Evolutionary conservation across 2,113 vertebrate species (phyloP).

Genomic region (Miniopterus natalensis): DNA sequence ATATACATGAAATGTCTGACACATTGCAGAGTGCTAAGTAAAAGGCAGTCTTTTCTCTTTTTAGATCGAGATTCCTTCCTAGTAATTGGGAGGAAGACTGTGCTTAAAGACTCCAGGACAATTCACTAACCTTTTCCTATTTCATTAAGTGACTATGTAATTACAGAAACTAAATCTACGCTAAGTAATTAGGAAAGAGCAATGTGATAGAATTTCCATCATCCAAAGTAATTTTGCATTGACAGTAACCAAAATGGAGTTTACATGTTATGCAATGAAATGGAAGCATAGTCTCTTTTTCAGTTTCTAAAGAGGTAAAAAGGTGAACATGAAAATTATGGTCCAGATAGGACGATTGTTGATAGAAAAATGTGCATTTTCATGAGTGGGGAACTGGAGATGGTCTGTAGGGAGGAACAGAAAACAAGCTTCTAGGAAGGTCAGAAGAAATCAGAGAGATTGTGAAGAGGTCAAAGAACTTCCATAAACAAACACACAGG

Average conservation of each 20-base stretch:
- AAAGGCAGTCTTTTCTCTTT: background rate
- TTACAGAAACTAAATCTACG: background rate
- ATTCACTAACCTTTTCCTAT: background rate
- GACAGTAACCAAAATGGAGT: background rate
- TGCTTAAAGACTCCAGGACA: background rate
- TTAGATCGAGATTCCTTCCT: background rate
- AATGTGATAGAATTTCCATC: background rate
- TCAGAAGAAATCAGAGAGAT: background rate
- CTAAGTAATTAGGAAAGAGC: constrained; percentile 1
- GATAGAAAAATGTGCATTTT: background rate
- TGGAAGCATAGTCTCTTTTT: background rate
- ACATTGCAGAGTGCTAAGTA: background rate
- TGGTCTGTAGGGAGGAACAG: background rate
- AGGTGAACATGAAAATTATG: background rate
- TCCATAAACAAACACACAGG: background rate
- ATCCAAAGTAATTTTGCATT: constrained; percentile 23
- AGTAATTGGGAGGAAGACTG: background rate
- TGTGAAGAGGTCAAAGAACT: background rate
- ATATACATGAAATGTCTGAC: background rate
- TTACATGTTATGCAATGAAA: background rate
- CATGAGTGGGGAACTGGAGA: background rate
- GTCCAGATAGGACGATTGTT: background rate
- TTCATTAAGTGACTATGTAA: constrained; percentile 29
- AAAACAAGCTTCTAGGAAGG: background rate
- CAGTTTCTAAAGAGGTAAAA: background rate